phyloP scores from a whole-genome alignment of 2,888 invertebrate species.

The Teinopalpus imperialis region DNA sequence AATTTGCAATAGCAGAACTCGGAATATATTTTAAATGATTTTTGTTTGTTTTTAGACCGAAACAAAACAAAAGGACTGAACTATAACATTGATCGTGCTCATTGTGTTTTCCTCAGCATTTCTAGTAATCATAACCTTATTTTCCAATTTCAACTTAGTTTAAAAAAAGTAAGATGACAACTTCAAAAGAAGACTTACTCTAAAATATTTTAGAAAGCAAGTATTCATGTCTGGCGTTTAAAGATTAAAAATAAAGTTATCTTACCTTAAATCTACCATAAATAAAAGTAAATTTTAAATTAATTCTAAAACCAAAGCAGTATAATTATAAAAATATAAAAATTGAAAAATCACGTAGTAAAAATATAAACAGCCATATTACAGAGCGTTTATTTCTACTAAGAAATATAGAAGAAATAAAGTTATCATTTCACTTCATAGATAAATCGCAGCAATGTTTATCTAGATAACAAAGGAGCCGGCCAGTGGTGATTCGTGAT shows the following conservation, averaged over 20 bases:
- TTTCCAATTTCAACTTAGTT: too few relatives aligned
- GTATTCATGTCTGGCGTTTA: too few relatives aligned
- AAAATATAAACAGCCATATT: constrained; percentile 19
- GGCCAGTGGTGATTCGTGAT: background rate
- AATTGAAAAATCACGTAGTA: constrained; percentile 8
- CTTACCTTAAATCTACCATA: background rate
- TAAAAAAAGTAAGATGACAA: too few relatives aligned
- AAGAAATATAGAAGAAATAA: constrained; percentile 18
- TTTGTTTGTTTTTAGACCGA: constrained; percentile 44
- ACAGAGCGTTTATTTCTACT: constrained; percentile 12
- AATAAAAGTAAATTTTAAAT: constrained; percentile 12
- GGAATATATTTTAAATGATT: constrained; percentile 44
- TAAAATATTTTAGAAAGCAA: too few relatives aligned
- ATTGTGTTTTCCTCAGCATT: background rate
- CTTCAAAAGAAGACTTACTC: too few relatives aligned
- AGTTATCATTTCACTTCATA: constrained; percentile 16
- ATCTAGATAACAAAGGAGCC: constrained; percentile 9
- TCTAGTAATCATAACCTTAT: too few relatives aligned
- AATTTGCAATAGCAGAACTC: constrained; percentile 31
- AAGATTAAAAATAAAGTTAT: too few relatives aligned
- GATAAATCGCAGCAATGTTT: constrained; percentile 11
- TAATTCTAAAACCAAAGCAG: constrained; percentile 1
- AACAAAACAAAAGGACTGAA: constrained; percentile 54
- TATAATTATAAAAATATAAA: constrained; percentile 18
- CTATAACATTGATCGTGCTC: constrained; percentile 41